Base-by-base conservation (phyloP, 2,113 vertebrate genomes). In the Mola mola region DNA sequence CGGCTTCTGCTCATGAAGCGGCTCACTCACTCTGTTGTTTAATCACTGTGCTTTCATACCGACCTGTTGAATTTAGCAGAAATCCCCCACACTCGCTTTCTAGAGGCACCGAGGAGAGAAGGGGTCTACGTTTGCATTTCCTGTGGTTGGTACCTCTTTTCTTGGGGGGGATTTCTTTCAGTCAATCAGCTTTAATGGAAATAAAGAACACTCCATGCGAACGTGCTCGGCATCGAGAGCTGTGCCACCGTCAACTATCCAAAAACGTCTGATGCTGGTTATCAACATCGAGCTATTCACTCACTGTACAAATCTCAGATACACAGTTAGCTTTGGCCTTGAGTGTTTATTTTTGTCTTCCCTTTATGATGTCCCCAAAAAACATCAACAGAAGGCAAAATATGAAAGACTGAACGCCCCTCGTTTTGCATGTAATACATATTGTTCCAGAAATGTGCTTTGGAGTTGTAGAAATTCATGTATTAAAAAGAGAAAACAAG, bases 51-150 rank as follows among this genome's bases (percentile, higher is more conserved):
- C 79, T 85, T 91, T 92, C 84, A 84, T 83, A 87, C 76, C 68
- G 61, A 66, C 68, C 64, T 85, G 88, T 87, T 84, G 91, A 92
- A 92, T 92, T 90, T 91, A 81, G 78, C 88, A 90, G 75, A 60
- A 79, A 78, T 8, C 33, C 22, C 40, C 22, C 34, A 47, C 58
- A 47, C 42, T n/a, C 12, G 21, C 64, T 50, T 37, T 70, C 53
- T 55, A 61, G n/a, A 66, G 34, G 51, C 34, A 56, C 40, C 21
- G n/a, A n/a, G n/a, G n/a, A 41, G 67, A 71, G 58, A 63, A 44
- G 34, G 37, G 37, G 53, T 71, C 38, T n/a, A 16, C 81, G 66
- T 83, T 67, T 77, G 57, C 67, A 42, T 71, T 59, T 76, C 75
- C 77, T 72, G 64, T 75, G 57, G 56, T 73, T 75, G 57, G 56